phyloP scores from a whole-genome alignment of 2,888 invertebrate species.

The Cordilura impudica region DNA sequence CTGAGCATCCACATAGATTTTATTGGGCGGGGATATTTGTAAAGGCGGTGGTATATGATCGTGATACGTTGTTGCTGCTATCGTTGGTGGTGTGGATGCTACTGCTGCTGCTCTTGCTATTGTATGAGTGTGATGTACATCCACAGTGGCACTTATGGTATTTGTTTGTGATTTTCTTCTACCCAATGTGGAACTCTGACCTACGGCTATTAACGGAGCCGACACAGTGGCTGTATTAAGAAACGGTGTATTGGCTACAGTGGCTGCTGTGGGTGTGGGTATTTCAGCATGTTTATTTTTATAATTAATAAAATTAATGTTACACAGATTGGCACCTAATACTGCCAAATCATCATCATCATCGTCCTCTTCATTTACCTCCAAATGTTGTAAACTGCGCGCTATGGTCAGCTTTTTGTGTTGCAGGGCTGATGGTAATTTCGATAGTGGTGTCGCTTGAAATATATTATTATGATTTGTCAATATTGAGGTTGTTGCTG shows the following conservation, averaged over 20 bases:
- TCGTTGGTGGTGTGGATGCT: constrained; percentile 64
- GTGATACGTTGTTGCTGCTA: constrained; percentile 62
- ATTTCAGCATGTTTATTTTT: constrained; percentile 84
- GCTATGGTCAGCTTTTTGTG: constrained; percentile 97
- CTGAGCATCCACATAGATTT: constrained; percentile 72
- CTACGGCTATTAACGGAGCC: constrained; percentile 34
- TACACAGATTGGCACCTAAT: constrained; percentile 94
- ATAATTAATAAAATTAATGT: constrained; percentile 82
- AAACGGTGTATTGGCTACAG: constrained; percentile 64
- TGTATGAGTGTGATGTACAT: constrained; percentile 59
- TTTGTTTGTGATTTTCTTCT: constrained; percentile 57
- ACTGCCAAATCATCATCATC: constrained; percentile 96
- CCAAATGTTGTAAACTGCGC: constrained; percentile 96
- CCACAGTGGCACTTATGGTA: constrained; percentile 61
- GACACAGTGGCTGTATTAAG: constrained; percentile 62
- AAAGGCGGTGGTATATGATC: constrained; percentile 65
- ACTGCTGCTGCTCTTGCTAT: constrained; percentile 38
- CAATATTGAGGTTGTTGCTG: constrained; percentile 65
- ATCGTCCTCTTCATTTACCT: constrained; percentile 96
- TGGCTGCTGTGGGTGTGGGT: constrained; percentile 65
- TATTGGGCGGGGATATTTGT: constrained; percentile 64
- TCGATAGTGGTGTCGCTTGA: constrained; percentile 85
- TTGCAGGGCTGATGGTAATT: constrained; percentile 96
- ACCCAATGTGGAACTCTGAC: constrained; percentile 51
- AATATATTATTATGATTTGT: constrained; percentile 80